Conservation (phyloP, 2,888 invertebrate genomes). For the Steromphala cineraria region DNA sequence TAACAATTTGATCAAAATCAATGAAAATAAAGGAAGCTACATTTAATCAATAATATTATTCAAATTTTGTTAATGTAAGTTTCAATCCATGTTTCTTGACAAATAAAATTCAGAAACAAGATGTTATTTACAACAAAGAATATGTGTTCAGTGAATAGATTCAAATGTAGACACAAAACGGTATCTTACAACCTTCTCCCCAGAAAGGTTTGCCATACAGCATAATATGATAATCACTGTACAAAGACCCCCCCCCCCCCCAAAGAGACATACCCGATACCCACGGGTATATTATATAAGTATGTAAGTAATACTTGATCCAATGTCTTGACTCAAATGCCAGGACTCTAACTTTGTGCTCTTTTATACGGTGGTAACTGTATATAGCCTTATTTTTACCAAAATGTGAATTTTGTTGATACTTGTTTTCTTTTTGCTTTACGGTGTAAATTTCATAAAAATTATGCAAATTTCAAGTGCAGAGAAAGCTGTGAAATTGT, state of each 20-base stretch:
- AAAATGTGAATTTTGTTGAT: constrained; percentile 16
- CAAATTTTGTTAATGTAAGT: too few species aligned
- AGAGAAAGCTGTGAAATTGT: neutral
- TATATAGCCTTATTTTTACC: constrained; percentile 13
- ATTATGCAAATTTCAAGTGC: constrained; percentile 16
- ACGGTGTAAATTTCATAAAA: constrained; percentile 2
- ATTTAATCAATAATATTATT: too few species aligned
- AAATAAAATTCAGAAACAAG: too few species aligned
- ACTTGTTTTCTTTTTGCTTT: neutral
- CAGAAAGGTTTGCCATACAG: neutral
- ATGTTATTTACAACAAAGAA: too few species aligned
- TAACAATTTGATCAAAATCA: too few species aligned
- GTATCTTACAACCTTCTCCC: too few species aligned
- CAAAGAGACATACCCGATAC: neutral
- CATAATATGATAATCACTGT: neutral
- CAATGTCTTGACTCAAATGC: neutral
- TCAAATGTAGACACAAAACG: too few species aligned
- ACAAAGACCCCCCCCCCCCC: neutral
- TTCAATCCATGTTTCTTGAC: too few species aligned
- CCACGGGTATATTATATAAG: neutral
- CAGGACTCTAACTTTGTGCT: constrained; percentile 11
- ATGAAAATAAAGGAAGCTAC: too few species aligned
- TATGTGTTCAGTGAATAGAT: too few species aligned
- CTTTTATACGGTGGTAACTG: constrained; percentile 8
- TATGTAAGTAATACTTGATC: neutral